phyloP scores from a whole-genome alignment of 2,888 invertebrate species.

The Anagyrus pseudococci region DNA sequence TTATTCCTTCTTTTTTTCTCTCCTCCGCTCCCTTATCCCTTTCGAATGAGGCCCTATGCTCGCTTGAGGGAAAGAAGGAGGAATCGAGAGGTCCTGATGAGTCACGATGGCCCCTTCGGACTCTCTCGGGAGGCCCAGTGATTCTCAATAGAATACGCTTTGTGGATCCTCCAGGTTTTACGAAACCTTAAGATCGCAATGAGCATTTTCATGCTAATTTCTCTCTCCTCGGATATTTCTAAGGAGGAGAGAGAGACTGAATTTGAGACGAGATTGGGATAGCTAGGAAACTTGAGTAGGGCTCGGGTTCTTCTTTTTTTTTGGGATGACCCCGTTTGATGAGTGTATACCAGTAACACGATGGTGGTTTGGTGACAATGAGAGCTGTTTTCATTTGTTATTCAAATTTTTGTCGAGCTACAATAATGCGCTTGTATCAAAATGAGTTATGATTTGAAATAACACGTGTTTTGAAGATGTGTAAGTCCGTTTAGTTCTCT shows the following conservation, averaged over 20 bases:
- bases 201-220: conserved; percentile 30
- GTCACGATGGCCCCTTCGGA: conserved; percentile 61
- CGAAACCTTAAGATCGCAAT: conserved; percentile 8
- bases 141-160: conserved; percentile 50
- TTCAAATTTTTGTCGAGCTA: no score
- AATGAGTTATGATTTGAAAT: no score
- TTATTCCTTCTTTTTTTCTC: conserved; percentile 39
- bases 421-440: no score
- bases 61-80: no score
- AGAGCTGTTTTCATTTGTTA: no score
- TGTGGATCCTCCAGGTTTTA: conserved; percentile 12
- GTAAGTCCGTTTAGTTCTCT: no score
- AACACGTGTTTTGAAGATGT: no score
- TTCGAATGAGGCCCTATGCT: no score
- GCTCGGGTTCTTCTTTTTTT: background rate
- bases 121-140: conserved; percentile 56
- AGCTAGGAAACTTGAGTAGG: conserved; percentile 1
- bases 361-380: no score
- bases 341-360: no score
- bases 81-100: conserved; percentile 62
- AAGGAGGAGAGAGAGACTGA: background rate
- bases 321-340: no score
- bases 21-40: conserved; percentile 38
- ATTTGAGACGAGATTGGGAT: conserved; percentile 9
- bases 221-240: conserved; percentile 2